phyloP scores from a whole-genome alignment of 1,140 invertebrate species.

The Drosophila asahinai region DNA sequence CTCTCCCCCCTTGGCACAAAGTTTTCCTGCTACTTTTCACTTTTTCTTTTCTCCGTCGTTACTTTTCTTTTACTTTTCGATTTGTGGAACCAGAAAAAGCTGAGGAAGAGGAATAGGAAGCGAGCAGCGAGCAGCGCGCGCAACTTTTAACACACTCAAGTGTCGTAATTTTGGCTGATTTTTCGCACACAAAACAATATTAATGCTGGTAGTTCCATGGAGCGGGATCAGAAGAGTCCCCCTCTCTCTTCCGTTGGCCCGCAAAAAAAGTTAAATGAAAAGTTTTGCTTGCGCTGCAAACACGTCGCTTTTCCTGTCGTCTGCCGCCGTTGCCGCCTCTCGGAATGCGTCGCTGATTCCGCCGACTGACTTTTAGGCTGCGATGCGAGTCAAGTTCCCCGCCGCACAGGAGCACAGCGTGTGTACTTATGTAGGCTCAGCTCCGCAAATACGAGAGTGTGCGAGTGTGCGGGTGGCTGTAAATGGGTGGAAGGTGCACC shows the following conservation, averaged over 20 bases:
- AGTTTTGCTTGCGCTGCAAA: constrained; percentile 81
- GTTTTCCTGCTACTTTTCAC: constrained; percentile 76
- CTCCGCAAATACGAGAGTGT: constrained; percentile 24
- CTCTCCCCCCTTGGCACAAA: constrained; percentile 41
- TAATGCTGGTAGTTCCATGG: constrained; percentile 75
- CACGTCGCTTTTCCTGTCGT: constrained; percentile 77
- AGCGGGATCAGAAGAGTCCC: constrained; percentile 26
- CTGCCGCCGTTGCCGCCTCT: constrained; percentile 50
- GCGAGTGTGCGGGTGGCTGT: constrained; percentile 9
- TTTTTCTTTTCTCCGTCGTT: constrained; percentile 45
- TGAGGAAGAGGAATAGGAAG: constrained; percentile 9
- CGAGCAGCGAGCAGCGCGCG: constrained; percentile 63
- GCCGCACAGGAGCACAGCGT: constrained; percentile 30
- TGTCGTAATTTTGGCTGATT: constrained; percentile 83
- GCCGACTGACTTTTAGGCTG: constrained; percentile 77
- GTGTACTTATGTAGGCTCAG: constrained; percentile 47
- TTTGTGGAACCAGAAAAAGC: constrained; percentile 46
- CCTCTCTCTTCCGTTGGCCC: constrained; percentile 8
- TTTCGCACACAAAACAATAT: constrained; percentile 83
- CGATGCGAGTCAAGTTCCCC: constrained; percentile 67
- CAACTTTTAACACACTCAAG: constrained; percentile 83
- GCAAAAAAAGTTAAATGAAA: constrained; percentile 78
- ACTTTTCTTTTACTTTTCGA: constrained; percentile 77
- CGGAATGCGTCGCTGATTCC: constrained; percentile 75
- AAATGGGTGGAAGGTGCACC: constrained; percentile 32